Conservation (phyloP, 2,113 vertebrate genomes). For the Rhabdornis inornatus region DNA sequence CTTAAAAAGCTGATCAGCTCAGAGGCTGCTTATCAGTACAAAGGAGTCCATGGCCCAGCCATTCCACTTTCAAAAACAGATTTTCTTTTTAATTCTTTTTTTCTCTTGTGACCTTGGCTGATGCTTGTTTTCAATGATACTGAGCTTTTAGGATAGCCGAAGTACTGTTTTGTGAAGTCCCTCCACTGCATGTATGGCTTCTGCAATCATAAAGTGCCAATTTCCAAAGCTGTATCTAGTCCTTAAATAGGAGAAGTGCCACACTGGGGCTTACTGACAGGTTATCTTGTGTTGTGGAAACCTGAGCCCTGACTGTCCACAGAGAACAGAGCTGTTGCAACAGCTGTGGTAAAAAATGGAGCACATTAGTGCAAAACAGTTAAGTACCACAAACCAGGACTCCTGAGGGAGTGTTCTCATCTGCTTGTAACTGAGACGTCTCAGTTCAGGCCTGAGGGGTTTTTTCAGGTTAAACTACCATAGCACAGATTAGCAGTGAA, state of each 20-base stretch:
- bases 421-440: neutral
- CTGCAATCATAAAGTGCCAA: neutral
- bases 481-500: neutral
- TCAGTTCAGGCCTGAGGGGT: neutral
- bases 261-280: neutral
- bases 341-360: slow-evolving; percentile 6
- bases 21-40: neutral
- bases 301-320: neutral
- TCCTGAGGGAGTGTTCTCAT: slow-evolving; percentile 10
- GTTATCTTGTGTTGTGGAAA: neutral
- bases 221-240: neutral
- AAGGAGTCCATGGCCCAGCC: neutral
- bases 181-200: neutral
- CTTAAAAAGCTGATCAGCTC: neutral
- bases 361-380: neutral
- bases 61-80: neutral
- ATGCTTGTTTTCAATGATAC: neutral
- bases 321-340: neutral
- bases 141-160: neutral
- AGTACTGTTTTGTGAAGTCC: neutral
- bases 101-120: neutral
- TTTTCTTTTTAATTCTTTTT: neutral
- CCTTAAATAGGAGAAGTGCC: neutral
- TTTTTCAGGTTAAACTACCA: slow-evolving; percentile 18
- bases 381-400: neutral